A percentile compares a stretch with the other conserved stretches of the same genome.
phyloP scores from a whole-genome alignment of 2,888 invertebrate genomes.

The Antheraea assamensis region DNA sequence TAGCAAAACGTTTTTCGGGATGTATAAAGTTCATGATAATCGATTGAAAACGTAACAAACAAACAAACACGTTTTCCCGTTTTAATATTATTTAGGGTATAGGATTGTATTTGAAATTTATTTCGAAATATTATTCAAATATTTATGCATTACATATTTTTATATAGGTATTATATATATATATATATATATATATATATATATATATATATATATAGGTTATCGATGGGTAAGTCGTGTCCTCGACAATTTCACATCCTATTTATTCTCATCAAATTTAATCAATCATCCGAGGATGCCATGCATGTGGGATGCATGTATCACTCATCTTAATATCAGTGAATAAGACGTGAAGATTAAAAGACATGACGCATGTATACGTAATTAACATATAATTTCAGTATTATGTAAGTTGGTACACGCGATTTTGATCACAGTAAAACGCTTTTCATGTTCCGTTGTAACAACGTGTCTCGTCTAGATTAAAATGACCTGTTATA shows the following conservation, averaged over 20 bases:
- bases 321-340: not conserved
- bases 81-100: no score
- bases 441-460: not conserved
- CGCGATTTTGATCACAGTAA: not conserved
- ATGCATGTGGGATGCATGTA: not conserved
- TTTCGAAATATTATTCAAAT: not conserved
- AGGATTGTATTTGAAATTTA: not conserved
- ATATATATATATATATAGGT: no score
- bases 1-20: no score
- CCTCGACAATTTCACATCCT: not conserved
- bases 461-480: not conserved
- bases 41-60: no score
- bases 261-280: constrained; percentile 1
- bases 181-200: no score
- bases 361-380: constrained; percentile 7
- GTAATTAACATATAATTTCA: not conserved
- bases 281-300: constrained; percentile 4
- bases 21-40: no score
- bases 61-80: no score
- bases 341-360: not conserved
- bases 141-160: not conserved
- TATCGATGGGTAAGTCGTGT: not conserved
- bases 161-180: not conserved
- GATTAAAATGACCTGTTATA: not conserved
- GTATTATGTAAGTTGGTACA: not conserved